Evolutionary conservation across 2,888 invertebrate genomes (phyloP), one percentile per base, ranked within the genome.

Genomic region (Sceliomorpha sp.): DNA sequence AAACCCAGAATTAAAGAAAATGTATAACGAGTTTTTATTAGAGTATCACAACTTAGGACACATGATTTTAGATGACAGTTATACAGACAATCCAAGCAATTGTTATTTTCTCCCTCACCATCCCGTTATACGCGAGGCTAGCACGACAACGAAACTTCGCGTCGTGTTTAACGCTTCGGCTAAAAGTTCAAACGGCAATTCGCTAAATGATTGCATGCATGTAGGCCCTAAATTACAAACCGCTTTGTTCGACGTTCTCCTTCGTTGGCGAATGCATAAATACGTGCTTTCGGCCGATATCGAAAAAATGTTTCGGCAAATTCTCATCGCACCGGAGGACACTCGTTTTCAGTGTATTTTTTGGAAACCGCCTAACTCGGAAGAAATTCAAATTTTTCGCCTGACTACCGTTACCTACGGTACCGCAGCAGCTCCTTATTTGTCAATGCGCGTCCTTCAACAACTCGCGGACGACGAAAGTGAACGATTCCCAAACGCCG

Each of bases 181-280:
- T 5, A 5, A n/a, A 20, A 56, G 34, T 15, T 8, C 24, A 10
- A 56, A 44, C 26, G 44, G 50, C 7, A 26, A 50, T 1, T 56
- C 56, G 1, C 17, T 64, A 1, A 66, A 66, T 13, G 58, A 66
- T 26, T 48, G 40, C 44, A 44, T 56, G 56, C 42, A 58, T 5
- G 40, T 37, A 0, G 64, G 64, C 1, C 58, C 56, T 1, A 66
- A 66, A 20, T 32, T 55, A 8, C 55, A 55, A 13, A 17, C 3
- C 24, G 55, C 42, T 12, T 9, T 55, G 8, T 26, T 34, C 10
- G 55, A 55, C 13, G 13, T 55, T 17, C 12, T 55, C 14, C 24
- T 40, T n/a, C 44, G 55, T 2, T 44, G 44, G 44, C 55, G 55
- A 2, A 15, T 27, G 14, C 20, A 8, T 10, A 12, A 10, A 40